A percentile compares a stretch with the other conserved stretches of the same genome.
Conservation (phyloP, 92 coral and sea anemone species). For the Palythoa caribaeorum region DNA sequence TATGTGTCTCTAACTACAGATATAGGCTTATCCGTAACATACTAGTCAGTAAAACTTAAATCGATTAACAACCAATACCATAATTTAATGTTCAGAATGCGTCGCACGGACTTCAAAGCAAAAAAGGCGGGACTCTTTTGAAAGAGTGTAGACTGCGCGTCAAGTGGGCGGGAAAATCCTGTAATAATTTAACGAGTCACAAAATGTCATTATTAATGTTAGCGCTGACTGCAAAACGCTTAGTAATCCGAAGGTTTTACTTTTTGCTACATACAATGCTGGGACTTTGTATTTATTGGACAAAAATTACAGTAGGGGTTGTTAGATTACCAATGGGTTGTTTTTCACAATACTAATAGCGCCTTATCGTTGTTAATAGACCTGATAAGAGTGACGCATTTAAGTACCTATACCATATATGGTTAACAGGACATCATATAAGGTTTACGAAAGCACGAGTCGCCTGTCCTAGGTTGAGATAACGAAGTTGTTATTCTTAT, state of each 20-base stretch:
- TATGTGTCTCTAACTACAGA: background rate
- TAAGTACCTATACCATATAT: background rate
- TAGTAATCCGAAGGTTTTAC: background rate
- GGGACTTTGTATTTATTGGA: background rate
- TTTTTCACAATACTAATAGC: background rate
- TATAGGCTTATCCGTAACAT: slow-evolving; percentile 27
- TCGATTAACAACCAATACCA: slow-evolving; percentile 34
- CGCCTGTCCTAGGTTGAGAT: slow-evolving; percentile 17
- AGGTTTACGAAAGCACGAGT: slow-evolving; percentile 29
- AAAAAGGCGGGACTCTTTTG: slow-evolving; percentile 1
- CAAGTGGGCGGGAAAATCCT: background rate
- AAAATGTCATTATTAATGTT: background rate
- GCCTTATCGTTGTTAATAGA: slow-evolving; percentile 12
- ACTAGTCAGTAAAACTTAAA: slow-evolving; percentile 25
- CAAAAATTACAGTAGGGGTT: background rate
- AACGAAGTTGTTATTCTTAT: slow-evolving; percentile 16
- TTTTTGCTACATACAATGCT: background rate
- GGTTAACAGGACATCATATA: slow-evolving; percentile 14
- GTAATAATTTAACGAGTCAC: background rate
- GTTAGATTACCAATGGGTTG: background rate
- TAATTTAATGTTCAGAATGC: background rate
- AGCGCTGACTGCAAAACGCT: background rate
- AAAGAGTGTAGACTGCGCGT: slow-evolving; percentile 19
- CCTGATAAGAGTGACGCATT: background rate
- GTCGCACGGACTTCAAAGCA: background rate